Percentiles rank a stretch among this genome's conserved stretches.
These are phyloP conservation scores for Porites divaricata DNA, from an alignment of 92 coral and sea anemone species.

Conservation along the genomic window DNA sequence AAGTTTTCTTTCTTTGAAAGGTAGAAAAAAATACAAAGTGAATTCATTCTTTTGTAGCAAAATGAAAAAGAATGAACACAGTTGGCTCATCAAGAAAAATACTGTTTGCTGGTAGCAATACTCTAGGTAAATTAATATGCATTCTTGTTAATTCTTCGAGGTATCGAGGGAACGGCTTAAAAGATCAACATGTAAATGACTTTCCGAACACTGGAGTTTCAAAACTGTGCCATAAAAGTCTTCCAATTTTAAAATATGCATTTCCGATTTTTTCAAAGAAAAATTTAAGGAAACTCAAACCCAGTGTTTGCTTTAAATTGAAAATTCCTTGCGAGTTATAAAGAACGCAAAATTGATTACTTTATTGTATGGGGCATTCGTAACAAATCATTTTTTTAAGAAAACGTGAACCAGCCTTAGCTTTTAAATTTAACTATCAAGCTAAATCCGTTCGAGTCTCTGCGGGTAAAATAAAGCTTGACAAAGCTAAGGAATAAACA, in stretches of 20 bases:
- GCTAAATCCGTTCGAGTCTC: background rate
- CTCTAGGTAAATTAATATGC: slow-evolving; percentile 2
- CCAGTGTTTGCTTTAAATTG: background rate
- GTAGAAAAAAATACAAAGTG: background rate
- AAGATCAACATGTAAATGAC: slow-evolving; percentile 4
- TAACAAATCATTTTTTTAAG: background rate
- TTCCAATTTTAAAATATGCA: background rate
- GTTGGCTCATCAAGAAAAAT: background rate
- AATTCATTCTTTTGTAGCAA: background rate
- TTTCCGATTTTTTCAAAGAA: too few relatives aligned
- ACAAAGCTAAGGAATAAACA: background rate
- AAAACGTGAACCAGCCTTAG: background rate
- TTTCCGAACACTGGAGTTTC: background rate
- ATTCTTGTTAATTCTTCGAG: slow-evolving; percentile 41
- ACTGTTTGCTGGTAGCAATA: background rate
- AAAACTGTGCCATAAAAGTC: background rate
- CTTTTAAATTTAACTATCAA: background rate
- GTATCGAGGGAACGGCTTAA: slow-evolving; percentile 40
- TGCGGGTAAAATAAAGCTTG: background rate
- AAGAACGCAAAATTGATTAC: background rate
- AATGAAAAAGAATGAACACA: too few relatives aligned
- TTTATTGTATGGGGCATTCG: background rate
- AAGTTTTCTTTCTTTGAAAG: background rate
- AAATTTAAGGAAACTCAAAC: background rate
- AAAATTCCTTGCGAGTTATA: background rate